Base-by-base conservation (phyloP, 2,113 vertebrate species). In the Pavo muticus region DNA sequence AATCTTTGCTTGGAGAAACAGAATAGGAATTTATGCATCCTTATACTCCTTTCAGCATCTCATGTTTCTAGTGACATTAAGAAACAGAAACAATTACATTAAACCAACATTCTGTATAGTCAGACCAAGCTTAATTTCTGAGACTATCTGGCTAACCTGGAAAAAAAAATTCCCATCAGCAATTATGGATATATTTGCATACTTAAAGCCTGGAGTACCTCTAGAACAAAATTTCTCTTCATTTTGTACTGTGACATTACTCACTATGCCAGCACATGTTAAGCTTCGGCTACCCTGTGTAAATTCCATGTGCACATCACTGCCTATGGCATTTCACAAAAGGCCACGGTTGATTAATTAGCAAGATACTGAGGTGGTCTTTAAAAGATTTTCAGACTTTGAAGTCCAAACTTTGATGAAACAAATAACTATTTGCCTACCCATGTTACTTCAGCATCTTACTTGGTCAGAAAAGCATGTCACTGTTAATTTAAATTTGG, bases 291-390 rank as follows among this genome's bases (percentile, higher is more conserved):
- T 73, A 75, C 83, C 61, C 77, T 90, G 88, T 67, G 86, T 96
- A 95, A 93, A 95, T 92, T 92, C 93, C 81, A 77, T 64, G 64
- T 80, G 74, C 84, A 88, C 54, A 90, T 71, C 65, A 78, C 45
- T 79, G 72, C 93, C 93, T 87, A 25, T 40, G 87, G 88, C 84
- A 93, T 94, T 95, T 96, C 91, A 90, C 82, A 83, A 94, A 95
- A 97, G 97, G 91, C 94, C 88, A 95, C 90, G 56, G 84, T 76
- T 96, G 80, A 93, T 97, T 97, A 97, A 97, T 95, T 95, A 94
- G 81, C 79, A 92, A 95, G 94, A 75, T 39, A 80, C 40, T 65
- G 85, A 95, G 91, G 94, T 63, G 82, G 71, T 92, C 93, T 93
- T 94, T 94, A 94, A 97, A 93, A 77, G 75, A 95, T 85, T 94